Base-by-base conservation (phyloP, 2,888 invertebrate genomes). In the Plagodis dolabraria region DNA sequence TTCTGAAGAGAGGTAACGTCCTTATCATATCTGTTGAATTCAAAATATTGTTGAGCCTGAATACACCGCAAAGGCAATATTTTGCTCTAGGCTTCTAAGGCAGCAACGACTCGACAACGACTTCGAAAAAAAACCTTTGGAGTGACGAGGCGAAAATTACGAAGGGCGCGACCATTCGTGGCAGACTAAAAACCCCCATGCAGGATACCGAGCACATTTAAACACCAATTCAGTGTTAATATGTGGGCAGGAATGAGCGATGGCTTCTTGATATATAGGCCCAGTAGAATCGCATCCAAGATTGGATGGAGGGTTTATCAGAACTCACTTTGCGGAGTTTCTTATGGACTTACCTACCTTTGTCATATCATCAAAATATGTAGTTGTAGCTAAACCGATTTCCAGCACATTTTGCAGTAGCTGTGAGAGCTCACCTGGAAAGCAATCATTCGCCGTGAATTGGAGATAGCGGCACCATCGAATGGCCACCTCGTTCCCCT, bases 201-300 rank as follows among this genome's bases (percentile, higher is more conserved):
- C 40, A 49, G 40, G 1, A 12, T 44, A 52, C 36, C 45, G 36
- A 52, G 52, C 36, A 45, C 45, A 6, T 52, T 52, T 33, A 44
- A 52, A 36, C n/a, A 43, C 0, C 36, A 52, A 34, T 52, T 52
- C 9, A 45, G 35, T 22, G 45, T 44, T 0, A 45, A 52, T 10
- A 12, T 52, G 36, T 52, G 52, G 52, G 45, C 52, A 8, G 52
- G 45, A 36, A 52, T 52, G 52, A 52, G 44, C 6, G 52, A 52
- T 36, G 52, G 45, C 7, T 5, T 22, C 12, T 36, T 52, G 43
- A 11, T n/a, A n/a, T n/a, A n/a, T 52, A 8, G 52, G 45, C 12
- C 44, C 35, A 45, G 36, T 52, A 5, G 45, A 45, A n/a, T 11
- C 36, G 9, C 44, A n/a, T n/a, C 45, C 44, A 22, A 45, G 36